These are phyloP conservation scores for Neria commutata DNA, from an alignment of 2,888 invertebrate species.

Conservation along the genomic window DNA sequence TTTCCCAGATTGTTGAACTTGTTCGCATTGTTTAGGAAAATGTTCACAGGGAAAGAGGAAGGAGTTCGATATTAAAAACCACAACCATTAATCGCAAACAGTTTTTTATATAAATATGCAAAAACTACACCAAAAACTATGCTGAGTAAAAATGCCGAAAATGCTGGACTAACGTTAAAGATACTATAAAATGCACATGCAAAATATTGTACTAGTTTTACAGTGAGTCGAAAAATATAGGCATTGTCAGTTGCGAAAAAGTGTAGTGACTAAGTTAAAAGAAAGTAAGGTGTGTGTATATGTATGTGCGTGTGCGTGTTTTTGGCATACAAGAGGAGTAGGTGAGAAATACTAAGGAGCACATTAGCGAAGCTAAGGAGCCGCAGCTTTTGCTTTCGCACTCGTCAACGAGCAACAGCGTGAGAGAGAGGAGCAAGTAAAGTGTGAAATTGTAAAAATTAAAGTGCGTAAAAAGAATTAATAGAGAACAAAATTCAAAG, in stretches of 20 bases:
- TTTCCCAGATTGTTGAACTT: no score
- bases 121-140: background rate
- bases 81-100: background rate
- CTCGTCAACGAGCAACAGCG: no score
- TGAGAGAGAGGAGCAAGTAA: conserved; percentile 13
- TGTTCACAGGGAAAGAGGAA: no score
- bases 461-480: conserved; percentile 1
- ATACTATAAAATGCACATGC: background rate
- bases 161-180: background rate
- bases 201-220: background rate
- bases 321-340: background rate
- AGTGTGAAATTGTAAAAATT: background rate
- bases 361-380: conserved; percentile 31
- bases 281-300: no score
- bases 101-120: background rate
- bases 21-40: no score
- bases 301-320: no score
- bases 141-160: background rate
- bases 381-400: no score
- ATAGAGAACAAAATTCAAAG: background rate
- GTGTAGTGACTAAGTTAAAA: no score
- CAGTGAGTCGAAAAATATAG: no score
- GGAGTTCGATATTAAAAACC: background rate
- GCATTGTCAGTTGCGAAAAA: no score
- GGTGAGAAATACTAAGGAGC: background rate